These are phyloP conservation scores for Oreochromis spilurus DNA, from an alignment of 2,113 vertebrate species.

Conservation along the genomic window DNA sequence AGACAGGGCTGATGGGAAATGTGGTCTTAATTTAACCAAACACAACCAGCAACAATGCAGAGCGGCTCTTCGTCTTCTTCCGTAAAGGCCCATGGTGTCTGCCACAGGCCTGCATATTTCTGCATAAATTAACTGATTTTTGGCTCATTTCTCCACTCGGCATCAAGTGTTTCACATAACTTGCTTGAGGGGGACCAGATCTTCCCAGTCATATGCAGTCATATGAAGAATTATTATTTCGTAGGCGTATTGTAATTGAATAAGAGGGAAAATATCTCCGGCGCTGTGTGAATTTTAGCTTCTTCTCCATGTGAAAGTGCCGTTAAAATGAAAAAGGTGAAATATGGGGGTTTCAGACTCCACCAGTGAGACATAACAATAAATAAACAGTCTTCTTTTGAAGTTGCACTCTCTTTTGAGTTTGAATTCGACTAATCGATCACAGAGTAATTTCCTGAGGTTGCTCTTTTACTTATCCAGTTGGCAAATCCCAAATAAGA, in stretches of 20 bases:
- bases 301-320: not conserved
- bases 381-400: not conserved
- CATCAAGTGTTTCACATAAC: conserved; percentile 1
- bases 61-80: not conserved
- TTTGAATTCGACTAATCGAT: not conserved
- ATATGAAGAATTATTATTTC: not conserved
- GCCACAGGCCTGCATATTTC: conserved; percentile 38
- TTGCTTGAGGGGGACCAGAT: not conserved
- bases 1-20: conserved; percentile 7
- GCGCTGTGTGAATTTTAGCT: not conserved
- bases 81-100: not conserved
- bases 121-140: conserved; percentile 29
- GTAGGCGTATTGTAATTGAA: not conserved
- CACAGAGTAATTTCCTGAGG: not conserved
- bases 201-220: not conserved
- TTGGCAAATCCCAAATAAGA: not conserved
- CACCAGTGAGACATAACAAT: not conserved
- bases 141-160: conserved; percentile 11
- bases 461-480: not conserved
- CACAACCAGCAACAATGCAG: not conserved
- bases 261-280: not conserved
- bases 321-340: not conserved
- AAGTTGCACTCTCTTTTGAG: not conserved
- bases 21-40: not conserved
- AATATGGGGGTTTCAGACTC: not conserved